Evolutionary conservation across 2,797 vertebrate species (phyloP), one percentile per base, ranked within the genome.

Genomic region (Heterohyrax brucei): DNA sequence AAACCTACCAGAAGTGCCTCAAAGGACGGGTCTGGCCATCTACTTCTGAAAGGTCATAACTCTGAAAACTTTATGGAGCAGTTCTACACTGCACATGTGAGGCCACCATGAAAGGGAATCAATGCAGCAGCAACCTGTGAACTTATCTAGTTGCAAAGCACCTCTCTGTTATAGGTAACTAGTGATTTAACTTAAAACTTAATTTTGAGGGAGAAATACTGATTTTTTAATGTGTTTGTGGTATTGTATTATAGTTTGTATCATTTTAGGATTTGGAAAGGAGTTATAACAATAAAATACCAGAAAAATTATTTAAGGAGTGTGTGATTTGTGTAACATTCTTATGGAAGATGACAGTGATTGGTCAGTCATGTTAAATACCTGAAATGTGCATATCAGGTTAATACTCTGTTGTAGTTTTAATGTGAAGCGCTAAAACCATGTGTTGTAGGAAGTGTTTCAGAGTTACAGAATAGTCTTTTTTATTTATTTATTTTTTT

Each of bases 361-460:
- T 84, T 91, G 83, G 80, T 46, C 10, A 26, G 18, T 77, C 86
- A 80, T 26, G 26, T 59, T 80, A 18, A 1, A 44, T 86, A 88
- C 33, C 89, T 82, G 76, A 88, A 86, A 53, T 39, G 26, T 79
- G 4, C 85, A 79, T 85, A 85, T 39, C 24, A 48, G 2, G 39
- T 93, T 89, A 73, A 77, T 8, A 89, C 81, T 92, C 10, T 80
- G 10, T 91, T 87, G 26, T 81, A 62, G 73, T 64, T 91, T 92
- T 92, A 84, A 93, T 95, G 95, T 95, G 68, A 94, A 95, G 83
- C 62, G 10, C 85, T 83, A 85, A 92, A 61, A 79, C 87, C 9
- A 68, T 77, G 66, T 89, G 19, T 92, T 95, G 30, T 64, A 39
- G n/a, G 18, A 93, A 94, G 39, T 88, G 13, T 91, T 92, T 93